Evolutionary conservation across 2,113 vertebrate genomes (phyloP).

Genomic region (Rhabdomys dilectus): DNA sequence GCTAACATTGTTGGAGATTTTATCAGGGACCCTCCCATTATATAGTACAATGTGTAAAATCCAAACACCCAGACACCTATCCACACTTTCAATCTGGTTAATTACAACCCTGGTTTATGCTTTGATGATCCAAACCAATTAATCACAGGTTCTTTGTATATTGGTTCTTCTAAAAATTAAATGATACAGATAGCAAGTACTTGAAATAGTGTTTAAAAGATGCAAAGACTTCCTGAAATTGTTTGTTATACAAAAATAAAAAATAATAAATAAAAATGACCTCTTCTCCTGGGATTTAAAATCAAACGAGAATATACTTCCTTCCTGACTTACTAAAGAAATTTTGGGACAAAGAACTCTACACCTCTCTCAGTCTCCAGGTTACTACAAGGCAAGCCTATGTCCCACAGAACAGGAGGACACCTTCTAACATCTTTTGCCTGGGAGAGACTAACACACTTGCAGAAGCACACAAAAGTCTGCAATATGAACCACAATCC

Average conservation of each 20-base stretch:
- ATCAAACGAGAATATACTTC: neutral
- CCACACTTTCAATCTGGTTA: neutral
- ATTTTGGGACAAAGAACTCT: neutral
- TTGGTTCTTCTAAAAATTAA: conserved; percentile 17
- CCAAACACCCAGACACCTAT: neutral
- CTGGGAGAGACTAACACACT: neutral
- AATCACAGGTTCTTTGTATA: conserved; percentile 7
- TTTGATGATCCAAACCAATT: conserved; percentile 42
- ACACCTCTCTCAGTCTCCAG: no score
- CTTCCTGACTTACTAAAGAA: neutral
- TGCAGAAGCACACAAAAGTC: neutral
- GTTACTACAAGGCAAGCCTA: neutral
- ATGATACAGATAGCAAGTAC: conserved; percentile 18
- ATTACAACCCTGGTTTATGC: neutral
- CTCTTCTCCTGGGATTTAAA: neutral
- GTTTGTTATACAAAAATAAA: neutral
- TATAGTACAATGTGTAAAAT: neutral
- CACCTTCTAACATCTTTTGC: neutral
- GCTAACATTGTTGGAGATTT: accelerated
- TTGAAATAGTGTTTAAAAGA: conserved; percentile 46
- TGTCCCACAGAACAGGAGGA: neutral
- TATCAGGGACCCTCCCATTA: neutral
- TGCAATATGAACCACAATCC: accelerated
- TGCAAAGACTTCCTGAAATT: neutral
- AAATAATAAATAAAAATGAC: neutral